Evolutionary conservation across 2,797 vertebrate species (phyloP).

Genomic region (Phaenicophaeus curvirostris): DNA sequence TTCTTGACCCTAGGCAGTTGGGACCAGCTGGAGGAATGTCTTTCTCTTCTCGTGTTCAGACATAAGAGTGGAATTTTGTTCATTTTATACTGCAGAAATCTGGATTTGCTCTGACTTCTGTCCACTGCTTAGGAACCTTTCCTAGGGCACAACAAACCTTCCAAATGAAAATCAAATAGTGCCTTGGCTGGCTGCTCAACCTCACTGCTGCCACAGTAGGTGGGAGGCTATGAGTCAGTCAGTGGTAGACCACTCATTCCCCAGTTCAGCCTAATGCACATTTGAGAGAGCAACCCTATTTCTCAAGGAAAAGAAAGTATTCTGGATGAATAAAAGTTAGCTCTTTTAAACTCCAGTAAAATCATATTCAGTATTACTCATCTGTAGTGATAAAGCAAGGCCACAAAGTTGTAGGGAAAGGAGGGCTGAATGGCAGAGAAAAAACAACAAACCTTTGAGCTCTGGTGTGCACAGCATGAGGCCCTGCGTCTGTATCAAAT

Average conservation of each 20-base stretch:
- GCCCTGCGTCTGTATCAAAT: not conserved
- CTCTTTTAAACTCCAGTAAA: not conserved
- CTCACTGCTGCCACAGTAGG: not conserved
- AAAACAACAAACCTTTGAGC: not conserved
- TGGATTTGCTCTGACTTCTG: not conserved
- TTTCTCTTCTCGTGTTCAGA: not conserved
- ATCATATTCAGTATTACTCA: not conserved
- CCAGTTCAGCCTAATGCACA: not conserved
- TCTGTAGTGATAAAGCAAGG: not conserved
- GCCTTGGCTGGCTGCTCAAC: not conserved
- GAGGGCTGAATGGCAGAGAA: not conserved
- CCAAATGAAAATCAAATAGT: conserved; percentile 9
- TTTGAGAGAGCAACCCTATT: not conserved
- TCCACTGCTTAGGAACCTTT: not conserved
- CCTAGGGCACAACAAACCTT: not conserved
- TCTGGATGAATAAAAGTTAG: not conserved
- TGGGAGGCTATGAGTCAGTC: not conserved
- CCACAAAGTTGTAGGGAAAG: not conserved
- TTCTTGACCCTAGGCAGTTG: conserved; percentile 6
- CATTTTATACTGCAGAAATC: not conserved
- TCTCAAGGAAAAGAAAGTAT: not conserved
- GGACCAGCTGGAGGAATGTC: not conserved
- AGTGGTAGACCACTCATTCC: not conserved
- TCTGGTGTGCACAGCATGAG: not conserved
- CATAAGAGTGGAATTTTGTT: not conserved